Evolutionary conservation across 2,888 invertebrate species (phyloP), one percentile per base, ranked within the genome.

Genomic region (Limnephilus marmoratus): DNA sequence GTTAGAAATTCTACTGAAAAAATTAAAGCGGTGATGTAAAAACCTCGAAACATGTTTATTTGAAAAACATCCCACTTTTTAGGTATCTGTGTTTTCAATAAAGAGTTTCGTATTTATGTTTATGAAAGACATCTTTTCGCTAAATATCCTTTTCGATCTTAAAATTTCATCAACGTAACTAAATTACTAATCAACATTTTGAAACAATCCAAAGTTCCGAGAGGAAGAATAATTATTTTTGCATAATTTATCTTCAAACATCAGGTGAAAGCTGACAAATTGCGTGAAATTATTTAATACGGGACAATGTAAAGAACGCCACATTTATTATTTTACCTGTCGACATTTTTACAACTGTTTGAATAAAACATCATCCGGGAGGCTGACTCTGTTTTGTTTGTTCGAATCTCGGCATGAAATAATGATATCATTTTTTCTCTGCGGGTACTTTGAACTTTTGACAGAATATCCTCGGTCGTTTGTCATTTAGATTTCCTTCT

Each of bases 391-490:
- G 24, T 68, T 68, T 68, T n/a, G 68, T 68, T 68, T 68, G 68
- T 68, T 68, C 68, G 68, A 68, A 68, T 68, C 68, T 68, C 68
- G 24, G 68, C 7, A 68, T 68, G 24, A 68, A 68, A 68, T 68
- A 68, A 68, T 68, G 68, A 68, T 68, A 68, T 68, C 68, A 68
- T 68, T 68, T 68, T 68, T 68, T 68, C 68, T 68, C 68, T 68
- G 68, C 68, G 68, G 68, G 68, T 68, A n/a, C 68, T 68, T 24
- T 68, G 68, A 68, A 68, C 24, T 68, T 68, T 68, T 68, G 68
- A 68, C 68, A 68, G 24, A 68, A 68, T 68, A 68, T 68, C 68
- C 68, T 24, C 68, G 68, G 68, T 68, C 68, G 68, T 68, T 68
- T 68, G 68, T 68, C 68, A 68, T 68, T 68, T 24, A 68, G 68